Percentiles rank a stretch among this genome's conserved stretches.
Conservation (phyloP, 2,113 vertebrate genomes). For the Rhynchopsitta pachyrhyncha region DNA sequence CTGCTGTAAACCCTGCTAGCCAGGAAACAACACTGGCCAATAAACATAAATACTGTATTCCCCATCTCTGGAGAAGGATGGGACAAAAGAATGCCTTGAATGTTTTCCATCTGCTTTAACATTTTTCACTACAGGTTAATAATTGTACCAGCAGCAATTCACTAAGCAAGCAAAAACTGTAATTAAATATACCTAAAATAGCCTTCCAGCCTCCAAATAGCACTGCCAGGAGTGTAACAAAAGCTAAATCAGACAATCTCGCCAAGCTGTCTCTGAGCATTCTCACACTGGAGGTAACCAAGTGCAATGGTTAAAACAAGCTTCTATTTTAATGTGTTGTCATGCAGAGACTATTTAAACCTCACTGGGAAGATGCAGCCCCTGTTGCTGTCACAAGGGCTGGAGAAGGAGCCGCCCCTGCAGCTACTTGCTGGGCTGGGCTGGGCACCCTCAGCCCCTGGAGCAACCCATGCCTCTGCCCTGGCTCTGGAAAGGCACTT, state of each 20-base stretch:
- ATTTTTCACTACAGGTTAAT: not conserved
- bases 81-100: not conserved
- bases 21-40: not conserved
- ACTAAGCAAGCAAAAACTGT: not conserved
- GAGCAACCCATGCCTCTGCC: rapidly evolving
- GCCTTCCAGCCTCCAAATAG: not conserved
- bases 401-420: not conserved
- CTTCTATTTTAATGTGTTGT: not conserved
- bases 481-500: not conserved
- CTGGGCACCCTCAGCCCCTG: not conserved
- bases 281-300: not conserved
- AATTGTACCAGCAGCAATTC: not conserved
- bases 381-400: not conserved
- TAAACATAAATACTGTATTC: not conserved
- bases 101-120: not conserved
- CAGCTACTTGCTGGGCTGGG: not conserved
- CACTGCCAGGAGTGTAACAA: not conserved
- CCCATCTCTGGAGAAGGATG: not conserved
- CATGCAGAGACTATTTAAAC: not conserved
- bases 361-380: not conserved
- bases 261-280: not conserved
- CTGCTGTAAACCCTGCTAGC: not conserved
- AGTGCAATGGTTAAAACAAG: not conserved
- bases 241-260: not conserved
- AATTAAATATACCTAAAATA: not conserved